Evolutionary conservation across 2,888 invertebrate genomes (phyloP).

Genomic region (Dioctria linearis): DNA sequence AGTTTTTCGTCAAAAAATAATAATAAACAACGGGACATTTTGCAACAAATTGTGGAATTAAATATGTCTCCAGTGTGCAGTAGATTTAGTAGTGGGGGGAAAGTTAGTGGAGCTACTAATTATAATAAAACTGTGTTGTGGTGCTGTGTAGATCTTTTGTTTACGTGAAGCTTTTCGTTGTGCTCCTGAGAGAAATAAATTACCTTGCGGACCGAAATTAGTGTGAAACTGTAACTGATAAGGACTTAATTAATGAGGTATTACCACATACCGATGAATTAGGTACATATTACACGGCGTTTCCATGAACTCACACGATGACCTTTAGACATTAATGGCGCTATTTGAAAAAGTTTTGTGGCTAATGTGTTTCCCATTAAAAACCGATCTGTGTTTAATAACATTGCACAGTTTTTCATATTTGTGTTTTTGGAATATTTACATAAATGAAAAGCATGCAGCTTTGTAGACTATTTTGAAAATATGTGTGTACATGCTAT

Average conservation of each 20-base stretch:
- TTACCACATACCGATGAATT: neutral
- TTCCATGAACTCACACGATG: no score
- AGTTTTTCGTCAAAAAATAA: neutral
- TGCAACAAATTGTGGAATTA: neutral
- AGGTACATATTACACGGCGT: no score
- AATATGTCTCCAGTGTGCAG: constrained; percentile 1
- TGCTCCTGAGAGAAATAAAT: constrained; percentile 8
- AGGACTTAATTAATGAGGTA: neutral
- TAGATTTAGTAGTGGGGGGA: neutral
- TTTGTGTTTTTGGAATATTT: no score
- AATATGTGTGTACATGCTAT: neutral
- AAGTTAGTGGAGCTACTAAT: no score
- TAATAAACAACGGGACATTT: neutral
- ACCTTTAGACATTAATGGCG: no score
- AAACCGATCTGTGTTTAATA: no score
- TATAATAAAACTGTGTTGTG: neutral
- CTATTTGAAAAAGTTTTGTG: no score
- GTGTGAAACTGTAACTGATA: neutral
- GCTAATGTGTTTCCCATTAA: no score
- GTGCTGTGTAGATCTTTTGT: neutral
- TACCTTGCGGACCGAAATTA: neutral
- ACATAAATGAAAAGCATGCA: neutral
- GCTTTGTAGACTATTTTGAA: no score
- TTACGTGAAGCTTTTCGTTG: neutral
- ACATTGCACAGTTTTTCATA: no score